Conservation (phyloP, 2,113 vertebrate genomes). For the Patagioenas fasciata region DNA sequence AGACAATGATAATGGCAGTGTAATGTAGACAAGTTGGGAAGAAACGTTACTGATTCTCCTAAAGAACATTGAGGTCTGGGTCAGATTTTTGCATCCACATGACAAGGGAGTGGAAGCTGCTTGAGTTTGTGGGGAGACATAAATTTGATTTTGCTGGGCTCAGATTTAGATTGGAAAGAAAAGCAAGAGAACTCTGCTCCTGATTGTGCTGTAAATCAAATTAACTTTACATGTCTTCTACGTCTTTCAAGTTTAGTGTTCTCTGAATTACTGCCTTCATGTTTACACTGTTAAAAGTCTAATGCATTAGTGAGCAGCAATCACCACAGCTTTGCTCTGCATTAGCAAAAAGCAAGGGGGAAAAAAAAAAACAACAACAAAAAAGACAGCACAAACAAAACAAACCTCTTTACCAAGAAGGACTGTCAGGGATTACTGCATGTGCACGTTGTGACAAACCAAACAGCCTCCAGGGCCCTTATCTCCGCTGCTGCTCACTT, state of each 20-base stretch:
- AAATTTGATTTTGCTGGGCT: constrained; percentile 19
- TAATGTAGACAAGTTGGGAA: neutral
- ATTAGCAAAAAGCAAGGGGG: neutral
- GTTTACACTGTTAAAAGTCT: constrained; percentile 54
- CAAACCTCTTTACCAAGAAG: neutral
- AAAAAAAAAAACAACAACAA: neutral
- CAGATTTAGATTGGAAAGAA: neutral
- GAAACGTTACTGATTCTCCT: neutral
- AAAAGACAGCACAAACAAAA: too few relatives aligned
- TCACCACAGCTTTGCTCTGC: constrained; percentile 33
- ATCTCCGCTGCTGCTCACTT: neutral
- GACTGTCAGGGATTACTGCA: constrained; percentile 20
- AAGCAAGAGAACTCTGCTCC: constrained; percentile 3
- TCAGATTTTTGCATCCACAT: neutral
- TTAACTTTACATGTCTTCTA: constrained; percentile 29
- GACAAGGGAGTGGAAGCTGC: neutral
- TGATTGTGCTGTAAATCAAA: constrained; percentile 55
- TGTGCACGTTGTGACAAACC: constrained; percentile 20
- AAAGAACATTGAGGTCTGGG: neutral
- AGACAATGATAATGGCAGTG: neutral
- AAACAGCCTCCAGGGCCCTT: constrained; percentile 29
- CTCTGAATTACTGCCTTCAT: constrained; percentile 61
- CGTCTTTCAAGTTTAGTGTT: constrained; percentile 45
- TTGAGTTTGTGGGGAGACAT: neutral
- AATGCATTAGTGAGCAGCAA: constrained; percentile 54